phyloP scores from a whole-genome alignment of 2,797 vertebrate species.

The Coccyzus lansbergi region DNA sequence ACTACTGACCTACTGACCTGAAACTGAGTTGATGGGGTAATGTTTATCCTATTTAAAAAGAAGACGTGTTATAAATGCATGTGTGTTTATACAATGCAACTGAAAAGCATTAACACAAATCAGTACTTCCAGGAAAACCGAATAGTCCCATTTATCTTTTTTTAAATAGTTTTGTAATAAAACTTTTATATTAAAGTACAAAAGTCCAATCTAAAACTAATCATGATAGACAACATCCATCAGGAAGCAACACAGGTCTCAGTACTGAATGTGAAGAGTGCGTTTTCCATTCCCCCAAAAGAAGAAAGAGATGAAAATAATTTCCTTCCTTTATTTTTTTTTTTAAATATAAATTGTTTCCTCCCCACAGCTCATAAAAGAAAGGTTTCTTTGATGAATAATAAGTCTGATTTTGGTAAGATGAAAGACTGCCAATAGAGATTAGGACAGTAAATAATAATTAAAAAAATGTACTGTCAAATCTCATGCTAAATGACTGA shows the following conservation, averaged over 20 bases:
- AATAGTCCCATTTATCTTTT: background rate
- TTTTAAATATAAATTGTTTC: background rate
- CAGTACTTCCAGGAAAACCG: background rate
- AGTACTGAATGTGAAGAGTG: background rate
- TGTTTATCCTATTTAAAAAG: background rate
- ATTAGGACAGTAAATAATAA: background rate
- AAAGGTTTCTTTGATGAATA: background rate
- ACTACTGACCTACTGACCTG: background rate
- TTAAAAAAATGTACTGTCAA: background rate
- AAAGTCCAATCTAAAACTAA: background rate
- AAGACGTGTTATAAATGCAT: background rate
- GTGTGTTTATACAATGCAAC: background rate
- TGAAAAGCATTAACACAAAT: background rate
- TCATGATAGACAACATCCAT: background rate
- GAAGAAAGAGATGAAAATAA: background rate
- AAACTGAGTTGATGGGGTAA: background rate
- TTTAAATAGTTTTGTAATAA: background rate
- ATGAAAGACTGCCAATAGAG: background rate
- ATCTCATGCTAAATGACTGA: background rate
- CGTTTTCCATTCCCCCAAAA: background rate
- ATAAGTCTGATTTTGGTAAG: background rate
- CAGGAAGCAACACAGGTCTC: background rate
- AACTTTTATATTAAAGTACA: background rate
- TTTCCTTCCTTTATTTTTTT: background rate
- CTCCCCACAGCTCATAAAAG: background rate